Conservation (phyloP, 2,113 vertebrate species). For the Leiothrix lutea region DNA sequence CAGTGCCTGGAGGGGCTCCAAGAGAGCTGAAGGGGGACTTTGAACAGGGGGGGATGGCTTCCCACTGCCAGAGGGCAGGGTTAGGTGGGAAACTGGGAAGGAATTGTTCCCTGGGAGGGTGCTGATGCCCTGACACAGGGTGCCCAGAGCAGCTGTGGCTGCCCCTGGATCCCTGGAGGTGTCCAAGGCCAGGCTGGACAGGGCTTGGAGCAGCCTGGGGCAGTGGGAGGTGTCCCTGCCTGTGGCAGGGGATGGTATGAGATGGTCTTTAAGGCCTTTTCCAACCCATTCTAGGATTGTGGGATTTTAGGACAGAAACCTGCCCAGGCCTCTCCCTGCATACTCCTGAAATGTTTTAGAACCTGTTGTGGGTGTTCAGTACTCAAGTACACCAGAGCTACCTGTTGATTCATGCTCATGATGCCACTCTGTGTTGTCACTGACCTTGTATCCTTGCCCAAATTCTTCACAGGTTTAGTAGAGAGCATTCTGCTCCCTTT, state of each 20-base stretch:
- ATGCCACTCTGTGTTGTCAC: background rate
- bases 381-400: background rate
- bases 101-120: background rate
- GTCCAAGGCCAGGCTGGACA: rapidly evolving
- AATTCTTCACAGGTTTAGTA: background rate
- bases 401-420: background rate
- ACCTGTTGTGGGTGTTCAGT: background rate
- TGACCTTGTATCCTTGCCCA: background rate
- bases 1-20: background rate
- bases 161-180: background rate
- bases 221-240: background rate
- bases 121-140: rapidly evolving
- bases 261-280: background rate
- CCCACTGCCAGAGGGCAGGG: background rate
- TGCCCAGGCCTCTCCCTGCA: background rate
- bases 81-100: background rate
- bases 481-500: slow-evolving; percentile 14
- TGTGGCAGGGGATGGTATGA: rapidly evolving
- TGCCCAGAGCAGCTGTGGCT: background rate
- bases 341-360: background rate
- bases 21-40: background rate
- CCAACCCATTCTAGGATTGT: background rate
- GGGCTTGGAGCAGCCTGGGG: background rate
- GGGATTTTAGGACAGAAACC: background rate
- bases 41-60: background rate